These are phyloP conservation scores for Zaprionus lachaisei DNA, from an alignment of 1,140 invertebrate genomes.

Conservation along the genomic window DNA sequence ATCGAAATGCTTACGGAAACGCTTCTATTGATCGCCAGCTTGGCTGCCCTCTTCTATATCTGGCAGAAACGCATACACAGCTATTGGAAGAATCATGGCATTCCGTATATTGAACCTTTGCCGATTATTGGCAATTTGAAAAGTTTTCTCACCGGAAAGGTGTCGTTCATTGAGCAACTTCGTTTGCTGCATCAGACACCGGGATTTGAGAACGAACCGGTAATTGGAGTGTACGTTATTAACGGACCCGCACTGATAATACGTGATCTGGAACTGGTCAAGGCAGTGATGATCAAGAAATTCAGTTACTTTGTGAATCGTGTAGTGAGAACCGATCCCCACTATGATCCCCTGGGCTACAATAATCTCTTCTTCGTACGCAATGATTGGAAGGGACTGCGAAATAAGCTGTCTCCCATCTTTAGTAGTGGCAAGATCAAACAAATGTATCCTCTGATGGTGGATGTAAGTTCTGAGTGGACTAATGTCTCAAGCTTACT, in stretches of 20 bases:
- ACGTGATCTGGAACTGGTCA: slow-evolving; percentile 85
- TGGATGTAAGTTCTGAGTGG: slow-evolving; percentile 56
- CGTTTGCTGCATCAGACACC: slow-evolving; percentile 43
- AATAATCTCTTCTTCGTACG: slow-evolving; percentile 69
- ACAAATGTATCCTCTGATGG: slow-evolving; percentile 85
- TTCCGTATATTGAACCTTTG: slow-evolving; percentile 75
- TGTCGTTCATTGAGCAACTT: slow-evolving; percentile 41
- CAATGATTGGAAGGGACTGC: slow-evolving; percentile 85
- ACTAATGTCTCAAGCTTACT: background rate
- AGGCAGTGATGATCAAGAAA: slow-evolving; percentile 85
- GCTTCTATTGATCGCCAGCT: slow-evolving; percentile 33
- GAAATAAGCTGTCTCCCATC: slow-evolving; percentile 85
- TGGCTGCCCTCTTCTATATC: slow-evolving; percentile 43
- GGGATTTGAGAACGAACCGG: slow-evolving; percentile 48
- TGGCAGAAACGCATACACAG: slow-evolving; percentile 48
- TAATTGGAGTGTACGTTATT: slow-evolving; percentile 82
- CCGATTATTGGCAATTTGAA: slow-evolving; percentile 75
- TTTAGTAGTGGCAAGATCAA: slow-evolving; percentile 86
- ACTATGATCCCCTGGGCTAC: slow-evolving; percentile 55
- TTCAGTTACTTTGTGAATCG: slow-evolving; percentile 79
- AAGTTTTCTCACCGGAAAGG: slow-evolving; percentile 30
- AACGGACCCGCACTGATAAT: slow-evolving; percentile 84
- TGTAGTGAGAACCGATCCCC: slow-evolving; percentile 46
- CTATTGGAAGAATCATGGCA: slow-evolving; percentile 82
- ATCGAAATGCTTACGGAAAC: slow-evolving; percentile 45